Conservation (phyloP, 1,140 invertebrate genomes). For the Chrysomallon squamiferum region DNA sequence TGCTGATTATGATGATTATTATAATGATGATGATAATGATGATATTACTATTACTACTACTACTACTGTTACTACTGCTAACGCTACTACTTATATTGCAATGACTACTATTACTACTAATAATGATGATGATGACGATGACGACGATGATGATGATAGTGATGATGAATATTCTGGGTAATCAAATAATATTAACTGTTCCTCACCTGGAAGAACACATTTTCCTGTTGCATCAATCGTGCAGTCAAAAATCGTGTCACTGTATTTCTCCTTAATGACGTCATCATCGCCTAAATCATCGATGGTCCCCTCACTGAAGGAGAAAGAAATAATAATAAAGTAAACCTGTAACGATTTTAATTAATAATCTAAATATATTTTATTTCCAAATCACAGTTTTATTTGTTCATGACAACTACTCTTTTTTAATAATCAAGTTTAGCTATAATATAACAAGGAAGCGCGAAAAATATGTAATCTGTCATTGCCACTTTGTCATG, state of each 20-base stretch:
- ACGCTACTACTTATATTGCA: background rate
- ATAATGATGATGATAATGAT: background rate
- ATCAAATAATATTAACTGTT: too few species aligned
- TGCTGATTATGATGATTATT: background rate
- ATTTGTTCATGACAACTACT: background rate
- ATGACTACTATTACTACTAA: background rate
- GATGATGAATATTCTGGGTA: too few species aligned
- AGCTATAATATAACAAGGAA: background rate
- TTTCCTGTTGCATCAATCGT: conserved; percentile 64
- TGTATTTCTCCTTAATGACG: conserved; percentile 24
- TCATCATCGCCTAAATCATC: conserved; percentile 33
- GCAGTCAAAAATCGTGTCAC: conserved; percentile 14
- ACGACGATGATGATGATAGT: too few species aligned
- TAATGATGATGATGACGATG: background rate
- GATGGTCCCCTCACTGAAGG: conserved; percentile 39
- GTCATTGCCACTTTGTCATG: background rate
- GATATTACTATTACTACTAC: background rate
- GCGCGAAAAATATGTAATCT: background rate
- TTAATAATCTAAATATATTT: background rate
- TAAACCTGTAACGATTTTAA: background rate
- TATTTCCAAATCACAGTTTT: background rate
- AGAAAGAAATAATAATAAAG: background rate
- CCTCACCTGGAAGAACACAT: conserved; percentile 66
- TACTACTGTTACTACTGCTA: background rate
- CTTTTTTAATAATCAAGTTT: background rate